Evolutionary conservation across 92 coral and sea anemone species (phyloP).

Genomic region (Porites rus): DNA sequence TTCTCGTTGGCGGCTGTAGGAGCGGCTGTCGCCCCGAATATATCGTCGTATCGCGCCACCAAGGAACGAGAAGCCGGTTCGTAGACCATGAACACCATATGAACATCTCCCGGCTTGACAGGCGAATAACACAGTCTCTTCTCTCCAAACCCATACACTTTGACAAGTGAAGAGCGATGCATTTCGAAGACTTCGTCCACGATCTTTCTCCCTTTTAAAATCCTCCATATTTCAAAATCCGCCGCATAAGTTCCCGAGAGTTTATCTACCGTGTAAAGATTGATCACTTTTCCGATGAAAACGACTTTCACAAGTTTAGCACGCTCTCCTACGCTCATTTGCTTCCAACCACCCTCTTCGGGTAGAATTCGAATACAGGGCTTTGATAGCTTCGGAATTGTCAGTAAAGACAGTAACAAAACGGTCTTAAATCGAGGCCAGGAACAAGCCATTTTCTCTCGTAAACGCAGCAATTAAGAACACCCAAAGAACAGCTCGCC

Average conservation of each 20-base stretch:
- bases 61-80: constrained; percentile 70
- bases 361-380: constrained; percentile 74
- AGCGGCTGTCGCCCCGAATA: constrained; percentile 87
- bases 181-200: constrained; percentile 76
- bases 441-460: constrained; percentile 22
- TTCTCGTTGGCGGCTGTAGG: constrained; percentile 81
- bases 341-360: constrained; percentile 77
- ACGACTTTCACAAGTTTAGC: constrained; percentile 86
- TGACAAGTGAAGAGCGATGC: constrained; percentile 70
- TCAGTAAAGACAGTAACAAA: constrained; percentile 53
- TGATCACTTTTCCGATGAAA: constrained; percentile 85
- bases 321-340: constrained; percentile 72
- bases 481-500: constrained; percentile 4
- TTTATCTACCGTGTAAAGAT: constrained; percentile 58
- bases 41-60: constrained; percentile 81
- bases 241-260: constrained; percentile 73
- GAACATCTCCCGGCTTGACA: constrained; percentile 77
- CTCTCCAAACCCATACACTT: constrained; percentile 91
- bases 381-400: constrained; percentile 63
- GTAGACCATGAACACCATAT: constrained; percentile 80
- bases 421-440: constrained; percentile 16
- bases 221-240: constrained; percentile 80
- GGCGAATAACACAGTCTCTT: constrained; percentile 71
- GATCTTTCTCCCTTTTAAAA: constrained; percentile 85
- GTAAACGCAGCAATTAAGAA: constrained; percentile 19